Evolutionary conservation across 1,140 invertebrate genomes (phyloP).

Genomic region (Portunus trituberculatus): DNA sequence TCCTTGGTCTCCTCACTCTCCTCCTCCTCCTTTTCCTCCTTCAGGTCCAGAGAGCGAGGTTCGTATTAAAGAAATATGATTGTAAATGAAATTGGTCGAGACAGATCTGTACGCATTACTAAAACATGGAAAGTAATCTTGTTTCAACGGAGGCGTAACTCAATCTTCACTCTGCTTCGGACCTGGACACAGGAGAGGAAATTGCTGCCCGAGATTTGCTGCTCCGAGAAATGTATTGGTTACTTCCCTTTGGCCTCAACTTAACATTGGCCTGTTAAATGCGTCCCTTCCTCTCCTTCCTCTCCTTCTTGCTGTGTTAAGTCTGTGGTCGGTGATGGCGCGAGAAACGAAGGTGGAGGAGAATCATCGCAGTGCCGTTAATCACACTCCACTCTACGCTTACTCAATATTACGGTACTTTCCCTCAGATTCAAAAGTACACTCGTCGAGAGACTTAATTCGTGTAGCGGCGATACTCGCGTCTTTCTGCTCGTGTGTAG

Average conservation of each 20-base stretch:
- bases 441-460: too few species aligned
- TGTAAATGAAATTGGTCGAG: slow-evolving; percentile 75
- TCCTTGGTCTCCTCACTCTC: background rate
- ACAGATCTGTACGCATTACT: slow-evolving; percentile 74
- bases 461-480: too few species aligned
- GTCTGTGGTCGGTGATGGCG: too few species aligned
- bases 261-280: slow-evolving; percentile 38
- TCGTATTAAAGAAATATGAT: slow-evolving; percentile 74
- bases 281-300: background rate
- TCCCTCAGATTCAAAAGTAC: too few species aligned
- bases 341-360: too few species aligned
- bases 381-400: too few species aligned
- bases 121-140: slow-evolving; percentile 76
- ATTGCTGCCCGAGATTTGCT: slow-evolving; percentile 70
- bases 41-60: slow-evolving; percentile 48
- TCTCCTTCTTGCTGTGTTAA: too few species aligned
- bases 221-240: slow-evolving; percentile 33
- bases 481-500: background rate
- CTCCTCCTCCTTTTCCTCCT: background rate
- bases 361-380: too few species aligned
- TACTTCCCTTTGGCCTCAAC: background rate
- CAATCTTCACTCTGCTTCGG: slow-evolving; percentile 61
- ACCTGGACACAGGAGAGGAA: slow-evolving; percentile 68
- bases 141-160: slow-evolving; percentile 73
- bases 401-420: too few species aligned